phyloP scores from a whole-genome alignment of 2,888 invertebrate species.

The Drosophila setosimentum region DNA sequence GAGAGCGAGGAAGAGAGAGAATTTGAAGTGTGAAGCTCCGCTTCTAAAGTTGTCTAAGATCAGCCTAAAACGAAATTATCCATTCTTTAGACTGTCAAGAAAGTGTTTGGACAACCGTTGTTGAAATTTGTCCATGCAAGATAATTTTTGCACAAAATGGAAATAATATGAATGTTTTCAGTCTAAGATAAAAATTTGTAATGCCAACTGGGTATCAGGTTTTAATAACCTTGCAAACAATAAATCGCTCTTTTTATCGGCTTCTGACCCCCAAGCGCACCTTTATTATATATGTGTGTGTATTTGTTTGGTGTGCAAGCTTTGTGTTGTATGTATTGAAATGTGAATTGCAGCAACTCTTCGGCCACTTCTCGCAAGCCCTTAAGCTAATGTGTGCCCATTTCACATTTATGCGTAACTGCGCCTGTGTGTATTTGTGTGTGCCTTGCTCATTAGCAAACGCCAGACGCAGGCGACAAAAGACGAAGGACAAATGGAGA shows the following conservation, averaged over 20 bases:
- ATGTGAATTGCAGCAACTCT: constrained; percentile 26
- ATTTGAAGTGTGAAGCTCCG: not conserved
- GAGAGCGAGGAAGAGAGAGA: not conserved
- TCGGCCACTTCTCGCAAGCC: constrained; percentile 35
- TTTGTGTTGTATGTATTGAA: not conserved
- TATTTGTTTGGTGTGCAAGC: not conserved
- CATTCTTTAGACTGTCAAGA: too few relatives aligned
- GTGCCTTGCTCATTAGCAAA: constrained; percentile 70
- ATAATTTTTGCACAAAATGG: not conserved
- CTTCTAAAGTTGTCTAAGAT: too few relatives aligned
- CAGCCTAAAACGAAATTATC: not conserved
- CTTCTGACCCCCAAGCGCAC: constrained; percentile 8
- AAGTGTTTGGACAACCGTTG: not conserved
- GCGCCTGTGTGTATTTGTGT: constrained; percentile 20
- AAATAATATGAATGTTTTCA: not conserved
- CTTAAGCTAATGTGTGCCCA: constrained; percentile 78
- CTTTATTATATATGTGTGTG: not conserved
- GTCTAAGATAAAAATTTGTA: not conserved
- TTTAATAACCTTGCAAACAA: constrained; percentile 3
- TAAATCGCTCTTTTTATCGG: constrained; percentile 1
- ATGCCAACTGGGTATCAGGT: not conserved
- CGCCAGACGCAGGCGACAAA: constrained; percentile 32
- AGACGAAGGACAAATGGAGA: constrained; percentile 23
- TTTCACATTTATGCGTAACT: constrained; percentile 76
- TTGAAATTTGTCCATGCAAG: not conserved